A percentile compares a stretch with the other conserved stretches of the same genome.
Evolutionary conservation across 2,113 vertebrate genomes (phyloP).

Genomic region (Callochromis pleurospilus): DNA sequence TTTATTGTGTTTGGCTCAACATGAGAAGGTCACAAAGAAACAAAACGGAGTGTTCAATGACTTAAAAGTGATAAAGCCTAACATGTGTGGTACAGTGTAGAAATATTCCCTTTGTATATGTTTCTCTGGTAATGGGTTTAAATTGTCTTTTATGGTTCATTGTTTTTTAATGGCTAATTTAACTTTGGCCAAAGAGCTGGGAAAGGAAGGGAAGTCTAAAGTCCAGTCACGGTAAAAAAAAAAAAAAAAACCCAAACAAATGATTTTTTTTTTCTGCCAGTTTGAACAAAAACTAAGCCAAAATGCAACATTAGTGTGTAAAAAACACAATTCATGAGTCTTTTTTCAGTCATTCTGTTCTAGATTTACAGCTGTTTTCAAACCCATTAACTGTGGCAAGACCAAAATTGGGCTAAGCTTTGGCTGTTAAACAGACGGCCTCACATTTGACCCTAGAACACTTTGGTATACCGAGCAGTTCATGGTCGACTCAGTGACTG

Average conservation of each 20-base stretch:
- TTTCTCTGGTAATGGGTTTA: not conserved
- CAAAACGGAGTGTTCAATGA: not conserved
- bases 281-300: not conserved
- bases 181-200: not conserved
- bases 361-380: not conserved
- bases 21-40: not conserved
- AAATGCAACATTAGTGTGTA: not conserved
- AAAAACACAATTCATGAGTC: not conserved
- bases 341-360: not conserved
- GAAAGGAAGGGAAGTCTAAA: not conserved
- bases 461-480: not conserved
- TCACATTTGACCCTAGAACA: not conserved
- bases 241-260: accelerated
- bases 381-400: not conserved
- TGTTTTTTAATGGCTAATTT: not conserved
- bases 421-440: not conserved
- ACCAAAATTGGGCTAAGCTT: not conserved
- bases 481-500: not conserved
- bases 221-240: not conserved
- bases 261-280: not conserved
- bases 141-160: not conserved
- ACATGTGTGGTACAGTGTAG: not conserved
- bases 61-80: not conserved
- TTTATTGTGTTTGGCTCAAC: not conserved
- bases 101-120: not conserved